Evolutionary conservation across 35 echinoderm and acorn worm genomes (phyloP), one percentile per base, ranked within the genome.

Genomic region (Stichopus chloronotus): DNA sequence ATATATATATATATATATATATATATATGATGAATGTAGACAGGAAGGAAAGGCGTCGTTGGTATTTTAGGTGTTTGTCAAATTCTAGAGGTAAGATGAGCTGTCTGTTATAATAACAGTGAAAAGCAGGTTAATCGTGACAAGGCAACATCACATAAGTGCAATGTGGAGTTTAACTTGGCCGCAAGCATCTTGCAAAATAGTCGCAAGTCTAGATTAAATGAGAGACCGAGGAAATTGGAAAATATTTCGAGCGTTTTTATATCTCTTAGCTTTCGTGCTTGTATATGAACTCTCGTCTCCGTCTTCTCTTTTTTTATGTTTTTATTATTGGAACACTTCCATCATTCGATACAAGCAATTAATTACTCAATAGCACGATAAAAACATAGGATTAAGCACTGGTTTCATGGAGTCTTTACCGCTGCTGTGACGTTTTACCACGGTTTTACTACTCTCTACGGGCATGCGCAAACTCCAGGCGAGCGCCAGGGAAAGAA

Each of bases 331-430:
- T 74, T 74, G 69, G 69, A 16, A 74, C 69, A 74, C 69, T n/a
- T 74, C 69, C 69, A 74, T 74, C 69, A 19, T 74, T 24, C 69
- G 69, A 74, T 74, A 74, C 69, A 74, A 74, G 69, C 69, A 74
- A 74, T 74, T 74, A 74, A 74, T 74, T 74, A 74, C 69, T 74
- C 69, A 20, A 74, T 74, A 74, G 69, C 17, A 20, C 69, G 69
- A 74, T 74, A 74, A 74, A 74, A 74, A 74, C 69, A 43, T 43
- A 74, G 19, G 69, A 19, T n/a, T 16, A 74, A 74, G 30, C 14
- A 20, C 69, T 74, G 69, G 69, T 74, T 74, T n/a, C 69, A 20
- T 43, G 30, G 30, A 43, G 19, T 74, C 17, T 74, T 74, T 74
- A 74, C 69, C 22, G 17, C 30, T 43, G 30, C 30, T 43, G 30